phyloP scores from a whole-genome alignment of 1,140 invertebrate genomes.

The Lepidostoma basale region DNA sequence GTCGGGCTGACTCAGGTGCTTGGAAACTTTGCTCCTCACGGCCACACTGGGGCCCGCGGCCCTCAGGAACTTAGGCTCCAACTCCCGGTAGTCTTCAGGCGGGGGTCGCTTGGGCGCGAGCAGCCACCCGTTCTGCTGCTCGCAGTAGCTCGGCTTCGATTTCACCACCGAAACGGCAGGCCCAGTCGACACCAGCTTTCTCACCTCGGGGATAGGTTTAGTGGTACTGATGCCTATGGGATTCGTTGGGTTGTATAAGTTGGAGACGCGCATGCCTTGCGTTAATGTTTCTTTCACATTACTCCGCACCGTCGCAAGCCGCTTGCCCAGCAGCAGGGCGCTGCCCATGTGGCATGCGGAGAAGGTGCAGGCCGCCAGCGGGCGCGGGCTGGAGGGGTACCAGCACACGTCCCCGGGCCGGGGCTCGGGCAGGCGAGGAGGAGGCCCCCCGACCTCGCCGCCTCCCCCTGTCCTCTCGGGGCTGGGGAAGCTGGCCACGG shows the following conservation, averaged over 20 bases:
- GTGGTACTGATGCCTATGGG: too few species aligned
- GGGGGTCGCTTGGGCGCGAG: slow-evolving; percentile 30
- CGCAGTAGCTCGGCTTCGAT: slow-evolving; percentile 49
- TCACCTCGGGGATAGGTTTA: slow-evolving; percentile 58
- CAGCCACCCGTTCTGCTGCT: slow-evolving; percentile 52
- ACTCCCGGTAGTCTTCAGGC: slow-evolving; percentile 43
- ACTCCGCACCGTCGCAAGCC: slow-evolving; percentile 56
- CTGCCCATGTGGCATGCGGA: slow-evolving; percentile 56
- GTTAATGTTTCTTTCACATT: slow-evolving; percentile 58
- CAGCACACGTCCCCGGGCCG: slow-evolving; percentile 54
- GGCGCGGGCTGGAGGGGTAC: slow-evolving; percentile 55
- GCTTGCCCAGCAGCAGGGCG: slow-evolving; percentile 54
- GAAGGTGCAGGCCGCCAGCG: slow-evolving; percentile 58
- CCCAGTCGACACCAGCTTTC: slow-evolving; percentile 57
- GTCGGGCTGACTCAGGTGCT: slow-evolving; percentile 48
- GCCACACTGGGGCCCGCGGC: slow-evolving; percentile 38
- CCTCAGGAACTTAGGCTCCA: slow-evolving; percentile 38
- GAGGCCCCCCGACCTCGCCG: slow-evolving; percentile 46
- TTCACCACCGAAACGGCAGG: slow-evolving; percentile 46
- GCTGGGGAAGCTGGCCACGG: background rate
- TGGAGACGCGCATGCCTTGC: too few species aligned
- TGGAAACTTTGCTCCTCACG: slow-evolving; percentile 48
- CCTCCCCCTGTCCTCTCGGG: background rate
- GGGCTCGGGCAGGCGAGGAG: slow-evolving; percentile 47
- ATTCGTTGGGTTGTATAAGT: slow-evolving; percentile 51